Evolutionary conservation across 2,797 vertebrate species (phyloP), one percentile per base, ranked within the genome.

Genomic region (Chaetodon trifasciatus): DNA sequence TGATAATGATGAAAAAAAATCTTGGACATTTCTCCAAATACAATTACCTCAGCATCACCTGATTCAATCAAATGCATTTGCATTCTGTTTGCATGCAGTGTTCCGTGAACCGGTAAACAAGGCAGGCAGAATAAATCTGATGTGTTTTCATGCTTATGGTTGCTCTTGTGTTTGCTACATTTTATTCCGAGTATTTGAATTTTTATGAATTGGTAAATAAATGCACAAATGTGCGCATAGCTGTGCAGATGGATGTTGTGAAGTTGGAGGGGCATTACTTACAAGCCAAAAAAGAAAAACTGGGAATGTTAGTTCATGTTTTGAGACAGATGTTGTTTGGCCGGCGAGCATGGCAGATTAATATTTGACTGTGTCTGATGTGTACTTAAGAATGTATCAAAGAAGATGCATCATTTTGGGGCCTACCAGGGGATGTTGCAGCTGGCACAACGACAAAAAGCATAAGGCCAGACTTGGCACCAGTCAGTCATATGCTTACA

Each of bases 11-110:
- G 93, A 90, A 85, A 94, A 91, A 93, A 93, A 93, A 93, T 94
- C 94, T 96, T 95, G 95, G 96, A 96, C 96, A 95, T 96, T 96
- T 96, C 95, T 96, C 94, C 95, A 96, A 96, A 96, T 95, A 96
- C 95, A 96, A 96, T 96, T 96, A 96, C 95, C 94, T 95, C 93
- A 87, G 93, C 95, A 95, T 96, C 95, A 96, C 96, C 96, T 96
- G 96, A 96, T 96, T 96, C 95, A 96, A 96, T 96, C 95, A 96
- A 92, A 95, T 91, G 93, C 94, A 96, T 96, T 96, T 96, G 95
- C 96, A 96, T 96, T 96, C 94, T 95, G 95, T 96, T 96, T 96
- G 95, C 95, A 95, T 95, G 94, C 95, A 95, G 95, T 94, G 95
- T 95, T 95, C 94, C 94, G 92, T 95, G 95, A 95, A 95, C 94